Percentiles rank a stretch among this genome's conserved stretches.
Evolutionary conservation across 1,140 invertebrate genomes (phyloP).

Genomic region (Drosophila parabipectinata): DNA sequence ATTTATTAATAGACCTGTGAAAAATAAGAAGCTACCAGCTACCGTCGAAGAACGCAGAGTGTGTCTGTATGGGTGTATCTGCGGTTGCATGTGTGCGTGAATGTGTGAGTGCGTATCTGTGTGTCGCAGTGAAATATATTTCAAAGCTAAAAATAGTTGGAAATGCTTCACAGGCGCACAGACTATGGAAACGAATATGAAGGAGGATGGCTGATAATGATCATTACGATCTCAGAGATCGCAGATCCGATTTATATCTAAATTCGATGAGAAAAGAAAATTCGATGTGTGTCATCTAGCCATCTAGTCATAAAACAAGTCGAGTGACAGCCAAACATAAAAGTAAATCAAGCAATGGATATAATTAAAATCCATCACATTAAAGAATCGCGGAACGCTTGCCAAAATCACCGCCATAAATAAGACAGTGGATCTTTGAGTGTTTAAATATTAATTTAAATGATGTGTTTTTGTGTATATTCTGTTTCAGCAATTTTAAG

Average conservation of each 20-base stretch:
- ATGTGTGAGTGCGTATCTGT: constrained; percentile 48
- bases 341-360: constrained; percentile 31
- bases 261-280: constrained; percentile 16
- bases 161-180: constrained; percentile 55
- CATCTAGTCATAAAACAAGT: constrained; percentile 27
- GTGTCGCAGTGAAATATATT: constrained; percentile 74
- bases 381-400: constrained; percentile 29
- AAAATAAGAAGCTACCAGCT: constrained; percentile 82
- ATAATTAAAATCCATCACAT: constrained; percentile 16
- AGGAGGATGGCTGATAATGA: constrained; percentile 63
- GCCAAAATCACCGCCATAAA: constrained; percentile 53
- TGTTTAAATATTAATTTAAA: constrained; percentile 27
- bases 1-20: constrained; percentile 79
- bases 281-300: constrained; percentile 4
- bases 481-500: constrained; percentile 64
- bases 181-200: constrained; percentile 77
- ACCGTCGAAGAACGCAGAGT: constrained; percentile 32
- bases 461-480: constrained; percentile 40
- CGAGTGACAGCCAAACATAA: constrained; percentile 40
- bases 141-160: constrained; percentile 68
- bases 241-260: constrained; percentile 44
- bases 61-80: constrained; percentile 10
- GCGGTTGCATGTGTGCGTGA: constrained; percentile 19
- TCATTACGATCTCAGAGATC: constrained; percentile 47
- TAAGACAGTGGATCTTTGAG: constrained; percentile 13